Conservation (phyloP, 2,888 invertebrate species). For the Epiblema foenella region DNA sequence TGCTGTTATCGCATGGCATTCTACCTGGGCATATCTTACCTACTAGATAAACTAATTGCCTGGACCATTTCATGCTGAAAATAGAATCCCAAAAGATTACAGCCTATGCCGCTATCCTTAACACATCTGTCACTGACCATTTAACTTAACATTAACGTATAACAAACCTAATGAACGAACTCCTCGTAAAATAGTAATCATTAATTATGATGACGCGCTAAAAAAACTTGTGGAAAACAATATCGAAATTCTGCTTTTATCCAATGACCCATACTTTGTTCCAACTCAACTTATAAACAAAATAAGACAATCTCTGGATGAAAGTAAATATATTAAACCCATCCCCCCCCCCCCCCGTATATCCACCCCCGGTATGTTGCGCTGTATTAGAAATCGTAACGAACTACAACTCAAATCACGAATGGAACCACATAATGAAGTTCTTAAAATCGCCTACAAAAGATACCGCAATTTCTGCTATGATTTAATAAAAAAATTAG, state of each 20-base stretch:
- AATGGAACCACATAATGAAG: slow-evolving; percentile 2
- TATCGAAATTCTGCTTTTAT: background rate
- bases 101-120: background rate
- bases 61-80: too few species aligned
- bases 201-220: slow-evolving; percentile 2
- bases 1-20: slow-evolving; percentile 8
- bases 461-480: slow-evolving; percentile 1
- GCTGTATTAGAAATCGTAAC: slow-evolving; percentile 9
- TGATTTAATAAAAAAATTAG: slow-evolving; percentile 1
- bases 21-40: slow-evolving; percentile 5
- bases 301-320: background rate
- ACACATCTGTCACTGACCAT: slow-evolving; percentile 10
- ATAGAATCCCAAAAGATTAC: too few species aligned
- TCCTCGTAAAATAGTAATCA: background rate
- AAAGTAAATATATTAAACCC: background rate
- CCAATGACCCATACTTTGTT: background rate
- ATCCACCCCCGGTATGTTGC: background rate
- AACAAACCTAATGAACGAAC: slow-evolving; percentile 4
- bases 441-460: background rate
- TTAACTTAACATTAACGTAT: background rate
- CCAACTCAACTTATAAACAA: background rate
- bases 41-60: background rate
- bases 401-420: background rate
- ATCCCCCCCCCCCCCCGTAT: background rate
- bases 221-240: slow-evolving; percentile 4